These are phyloP conservation scores for Hartigia nigra DNA, from an alignment of 2,888 invertebrate species.

Conservation along the genomic window DNA sequence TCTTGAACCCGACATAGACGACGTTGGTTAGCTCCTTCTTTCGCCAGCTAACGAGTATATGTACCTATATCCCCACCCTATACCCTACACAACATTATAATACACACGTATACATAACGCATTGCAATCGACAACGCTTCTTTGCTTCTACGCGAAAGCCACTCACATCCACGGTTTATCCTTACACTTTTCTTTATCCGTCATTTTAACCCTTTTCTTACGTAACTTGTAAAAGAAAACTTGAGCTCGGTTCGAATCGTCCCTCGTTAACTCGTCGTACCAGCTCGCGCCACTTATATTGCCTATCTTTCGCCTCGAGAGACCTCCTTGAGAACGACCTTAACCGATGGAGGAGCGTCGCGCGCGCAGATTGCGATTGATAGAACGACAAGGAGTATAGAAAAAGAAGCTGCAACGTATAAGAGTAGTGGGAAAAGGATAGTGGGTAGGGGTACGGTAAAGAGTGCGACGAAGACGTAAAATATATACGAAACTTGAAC, in stretches of 20 bases:
- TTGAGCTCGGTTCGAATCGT: not conserved
- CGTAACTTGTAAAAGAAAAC: not conserved
- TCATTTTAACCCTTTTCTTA: not conserved
- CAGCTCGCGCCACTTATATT: not conserved
- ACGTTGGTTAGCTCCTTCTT: slow-evolving; percentile 35
- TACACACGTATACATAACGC: not conserved
- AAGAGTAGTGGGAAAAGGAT: not conserved
- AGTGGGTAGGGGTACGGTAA: too few relatives aligned
- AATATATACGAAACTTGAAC: not conserved
- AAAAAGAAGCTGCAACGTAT: not conserved
- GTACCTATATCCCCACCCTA: not conserved
- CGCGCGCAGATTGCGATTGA: not conserved
- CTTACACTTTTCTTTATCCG: not conserved
- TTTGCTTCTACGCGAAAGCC: not conserved
- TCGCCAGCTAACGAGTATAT: slow-evolving; percentile 8
- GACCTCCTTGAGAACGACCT: not conserved
- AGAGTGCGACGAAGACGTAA: not conserved
- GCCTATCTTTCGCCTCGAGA: not conserved
- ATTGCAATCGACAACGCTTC: not conserved
- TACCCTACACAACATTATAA: not conserved
- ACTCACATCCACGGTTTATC: not conserved
- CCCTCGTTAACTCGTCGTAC: not conserved
- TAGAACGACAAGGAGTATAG: not conserved
- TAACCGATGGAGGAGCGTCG: not conserved
- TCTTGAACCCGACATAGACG: slow-evolving; percentile 8